Evolutionary conservation across 1,140 invertebrate species (phyloP).

Genomic region (Dendrolimus punctatus): DNA sequence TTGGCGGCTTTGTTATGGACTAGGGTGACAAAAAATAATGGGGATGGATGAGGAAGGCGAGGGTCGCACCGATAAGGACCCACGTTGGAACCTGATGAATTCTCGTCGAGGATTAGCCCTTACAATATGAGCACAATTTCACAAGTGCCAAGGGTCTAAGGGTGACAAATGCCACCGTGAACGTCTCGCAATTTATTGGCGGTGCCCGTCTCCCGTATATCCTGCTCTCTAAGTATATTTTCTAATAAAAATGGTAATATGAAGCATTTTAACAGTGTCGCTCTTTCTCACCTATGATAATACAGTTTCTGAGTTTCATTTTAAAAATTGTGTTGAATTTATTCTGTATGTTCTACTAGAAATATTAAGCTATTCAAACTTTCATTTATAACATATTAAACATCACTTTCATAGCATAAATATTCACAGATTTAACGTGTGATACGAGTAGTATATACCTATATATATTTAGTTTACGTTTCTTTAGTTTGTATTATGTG

Average conservation of each 20-base stretch:
- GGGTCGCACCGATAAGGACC: slow-evolving; percentile 42
- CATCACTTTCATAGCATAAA: too few species aligned
- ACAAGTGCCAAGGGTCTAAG: slow-evolving; percentile 39
- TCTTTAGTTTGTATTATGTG: too few species aligned
- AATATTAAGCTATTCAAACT: too few species aligned
- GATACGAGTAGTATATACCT: too few species aligned
- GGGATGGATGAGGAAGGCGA: slow-evolving; percentile 22
- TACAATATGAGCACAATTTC: slow-evolving; percentile 65
- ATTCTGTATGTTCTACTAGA: too few species aligned
- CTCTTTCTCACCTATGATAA: too few species aligned
- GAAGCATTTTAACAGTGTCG: slow-evolving; percentile 23
- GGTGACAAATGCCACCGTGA: slow-evolving; percentile 48
- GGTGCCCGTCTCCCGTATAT: slow-evolving; percentile 16
- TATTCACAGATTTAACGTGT: too few species aligned
- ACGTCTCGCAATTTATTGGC: slow-evolving; percentile 42
- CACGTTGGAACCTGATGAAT: slow-evolving; percentile 56
- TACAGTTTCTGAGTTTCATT: too few species aligned
- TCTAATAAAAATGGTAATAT: slow-evolving; percentile 61
- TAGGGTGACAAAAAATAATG: slow-evolving; percentile 32
- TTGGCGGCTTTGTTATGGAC: slow-evolving; percentile 12
- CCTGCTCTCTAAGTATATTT: slow-evolving; percentile 36
- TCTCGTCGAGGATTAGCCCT: slow-evolving; percentile 54
- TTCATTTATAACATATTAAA: too few species aligned
- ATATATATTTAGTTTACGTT: too few species aligned
- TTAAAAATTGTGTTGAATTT: too few species aligned